These are phyloP conservation scores for Congeria kusceri DNA, from an alignment of 2,888 invertebrate species.

Conservation along the genomic window DNA sequence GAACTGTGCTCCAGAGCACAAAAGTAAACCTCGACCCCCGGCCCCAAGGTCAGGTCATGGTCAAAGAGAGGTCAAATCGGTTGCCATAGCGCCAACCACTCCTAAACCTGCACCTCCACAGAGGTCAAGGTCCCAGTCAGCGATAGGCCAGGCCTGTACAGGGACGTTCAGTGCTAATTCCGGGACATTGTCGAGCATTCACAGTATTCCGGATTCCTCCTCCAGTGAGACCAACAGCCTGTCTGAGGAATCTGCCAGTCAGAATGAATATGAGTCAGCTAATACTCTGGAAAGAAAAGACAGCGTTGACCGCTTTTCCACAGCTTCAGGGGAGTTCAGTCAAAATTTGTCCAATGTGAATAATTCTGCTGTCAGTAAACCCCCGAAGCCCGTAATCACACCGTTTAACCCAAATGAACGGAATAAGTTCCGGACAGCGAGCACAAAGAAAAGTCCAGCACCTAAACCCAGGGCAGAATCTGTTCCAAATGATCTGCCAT, in stretches of 20 bases:
- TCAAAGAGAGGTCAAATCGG: constrained; percentile 26
- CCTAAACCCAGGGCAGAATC: constrained; percentile 22
- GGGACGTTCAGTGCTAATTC: constrained; percentile 37
- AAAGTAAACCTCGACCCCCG: constrained; percentile 9
- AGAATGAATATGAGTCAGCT: constrained; percentile 57
- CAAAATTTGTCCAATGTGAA: too few relatives aligned
- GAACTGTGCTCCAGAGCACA: constrained; percentile 66
- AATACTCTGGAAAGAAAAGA: constrained; percentile 56
- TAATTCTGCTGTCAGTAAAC: constrained; percentile 36
- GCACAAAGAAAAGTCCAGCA: constrained; percentile 15
- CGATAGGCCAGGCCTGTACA: constrained; percentile 45
- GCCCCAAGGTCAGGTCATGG: constrained; percentile 20
- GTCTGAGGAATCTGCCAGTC: constrained; percentile 40
- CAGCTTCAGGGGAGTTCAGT: constrained; percentile 54
- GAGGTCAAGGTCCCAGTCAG: constrained; percentile 10
- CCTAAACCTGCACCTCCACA: not conserved
- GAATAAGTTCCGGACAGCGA: constrained; percentile 36
- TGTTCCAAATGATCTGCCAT: constrained; percentile 6
- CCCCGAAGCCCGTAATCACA: constrained; percentile 57
- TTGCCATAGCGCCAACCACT: constrained; percentile 22
- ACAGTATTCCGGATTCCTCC: constrained; percentile 49
- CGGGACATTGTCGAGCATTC: constrained; percentile 38
- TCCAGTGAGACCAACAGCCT: constrained; percentile 56
- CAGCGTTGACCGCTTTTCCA: constrained; percentile 44
- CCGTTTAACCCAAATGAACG: constrained; percentile 63